Evolutionary conservation across 2,113 vertebrate genomes (phyloP), one percentile per base, ranked within the genome.

Genomic region (Hippocampus guttulatus): DNA sequence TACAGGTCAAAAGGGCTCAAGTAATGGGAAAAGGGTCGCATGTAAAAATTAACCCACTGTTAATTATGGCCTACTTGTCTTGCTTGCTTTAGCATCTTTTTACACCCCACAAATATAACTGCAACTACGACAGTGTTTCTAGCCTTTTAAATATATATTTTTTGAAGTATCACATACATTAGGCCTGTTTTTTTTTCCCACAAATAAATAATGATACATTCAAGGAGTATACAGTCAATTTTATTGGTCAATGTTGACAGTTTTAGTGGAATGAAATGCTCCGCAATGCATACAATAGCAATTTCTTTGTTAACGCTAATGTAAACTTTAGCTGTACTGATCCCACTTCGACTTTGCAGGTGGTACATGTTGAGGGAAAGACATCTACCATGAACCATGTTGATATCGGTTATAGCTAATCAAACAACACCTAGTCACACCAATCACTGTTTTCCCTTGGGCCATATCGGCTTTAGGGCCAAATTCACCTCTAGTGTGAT

Each of bases 11-110:
- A 55, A 8, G 27, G 21, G 5, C 33, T 33, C 20, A 8, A 55
- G 30, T 68, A 11, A 68, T 55, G 9, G 27, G 30, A 68, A 67
- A 67, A 20, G 27, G 65, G 65, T 52, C 65, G 52, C 47, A 20
- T 33, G 27, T 67, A 21, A 38, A 52, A 52, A 54, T 54, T 38
- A 21, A 68, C 21, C 30, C 66, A 21, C 47, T 54, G 66, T 38
- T 67, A 52, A 51, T 68, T 55, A 55, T n/a, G 21, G 5, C 51
- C 9, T 51, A 33, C 47, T 51, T 49, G 16, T n/a, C 52, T 16
- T 65, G 43, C 43, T 65, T 58, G 10, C 8, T 57, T 45, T 11
- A 58, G 54, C 38, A 2, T 61, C 27, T 33, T 61, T 61, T 61
- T 33, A 30, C 58, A 18, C 58, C 16, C 15, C 9, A 33, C 27